These are phyloP conservation scores for Notothenia coriiceps DNA, from an alignment of 2,113 vertebrate genomes.

Conservation along the genomic window DNA sequence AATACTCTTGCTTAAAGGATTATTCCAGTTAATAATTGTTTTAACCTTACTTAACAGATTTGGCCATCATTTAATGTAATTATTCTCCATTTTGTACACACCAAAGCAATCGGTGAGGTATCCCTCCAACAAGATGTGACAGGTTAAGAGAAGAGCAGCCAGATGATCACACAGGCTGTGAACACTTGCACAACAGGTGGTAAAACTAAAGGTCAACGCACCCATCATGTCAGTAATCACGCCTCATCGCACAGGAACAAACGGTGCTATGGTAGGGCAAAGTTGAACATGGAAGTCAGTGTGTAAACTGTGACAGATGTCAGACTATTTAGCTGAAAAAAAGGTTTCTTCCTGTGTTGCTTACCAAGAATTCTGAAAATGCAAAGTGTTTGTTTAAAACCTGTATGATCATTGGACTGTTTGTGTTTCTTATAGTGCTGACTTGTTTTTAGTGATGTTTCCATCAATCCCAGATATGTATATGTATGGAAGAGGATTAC, in stretches of 20 bases:
- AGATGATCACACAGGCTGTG: conserved; percentile 7
- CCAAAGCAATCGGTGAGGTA: background rate
- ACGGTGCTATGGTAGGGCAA: background rate
- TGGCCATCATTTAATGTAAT: conserved; percentile 4
- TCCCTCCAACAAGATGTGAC: background rate
- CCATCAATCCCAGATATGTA: background rate
- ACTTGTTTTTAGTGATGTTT: background rate
- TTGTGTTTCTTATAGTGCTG: background rate
- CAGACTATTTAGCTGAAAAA: background rate
- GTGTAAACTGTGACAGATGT: background rate
- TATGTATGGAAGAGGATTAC: no score
- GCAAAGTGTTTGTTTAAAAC: background rate
- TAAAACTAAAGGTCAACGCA: conserved; percentile 1
- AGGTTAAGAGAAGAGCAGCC: background rate
- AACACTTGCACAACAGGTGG: background rate
- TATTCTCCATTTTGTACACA: background rate
- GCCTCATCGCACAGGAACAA: conserved; percentile 15
- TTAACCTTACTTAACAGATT: background rate
- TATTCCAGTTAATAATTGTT: background rate
- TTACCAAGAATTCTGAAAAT: background rate
- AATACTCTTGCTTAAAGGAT: conserved; percentile 20
- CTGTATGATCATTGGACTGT: background rate
- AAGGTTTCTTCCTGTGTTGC: background rate
- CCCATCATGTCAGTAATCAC: background rate
- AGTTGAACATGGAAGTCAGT: background rate